Base-by-base conservation (phyloP, 2,797 vertebrate species). In the Typhlichthys subterraneus region DNA sequence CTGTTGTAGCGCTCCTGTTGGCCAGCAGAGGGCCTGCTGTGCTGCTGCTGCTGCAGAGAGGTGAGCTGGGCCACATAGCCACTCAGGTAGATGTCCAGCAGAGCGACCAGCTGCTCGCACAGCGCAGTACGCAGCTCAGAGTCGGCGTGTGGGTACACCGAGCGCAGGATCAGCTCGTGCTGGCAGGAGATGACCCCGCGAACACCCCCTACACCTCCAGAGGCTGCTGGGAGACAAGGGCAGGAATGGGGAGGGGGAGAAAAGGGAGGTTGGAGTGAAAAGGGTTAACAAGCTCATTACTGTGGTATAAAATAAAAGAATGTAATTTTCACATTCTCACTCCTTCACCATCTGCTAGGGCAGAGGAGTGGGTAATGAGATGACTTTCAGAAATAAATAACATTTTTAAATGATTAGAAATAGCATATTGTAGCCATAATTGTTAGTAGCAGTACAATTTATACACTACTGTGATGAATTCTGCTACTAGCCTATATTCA, bases 11-110 rank as follows among this genome's bases (percentile, higher is more conserved):
- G 93, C 49, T 97, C 95, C 67, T 94, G 94, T 4, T 94, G 91
- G 13, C 74, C 77, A 8, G 92, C 79, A 0, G 52, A 29, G 12
- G 69, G 64, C 62, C 64, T 67, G 74, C 80, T 33, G 5, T 10
- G 33, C 29, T 8, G 45, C 45, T 12, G 88, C 19, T 80, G 90
- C 60, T 94, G 93, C 71, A 99, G 83, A 0, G 96, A 98, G 45
- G 85, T 94, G 0, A 99, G 93, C 90, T 99, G 97, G 12, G 92
- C 88, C 58, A 96, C 94, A 0, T 94, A 99, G 10, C 95, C 91
- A 2, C 94, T 91, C 38, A 99, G 75, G 62, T 95, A 92, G 70
- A 92, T 93, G 74, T 98, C 96, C 69, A 97, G 75, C 31, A 99
- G 89, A 0, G 93, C 91, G 80, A 95, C 95, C 85, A 99, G 84